Conservation (phyloP, 2,797 vertebrate species). For the Galago senegalensis region DNA sequence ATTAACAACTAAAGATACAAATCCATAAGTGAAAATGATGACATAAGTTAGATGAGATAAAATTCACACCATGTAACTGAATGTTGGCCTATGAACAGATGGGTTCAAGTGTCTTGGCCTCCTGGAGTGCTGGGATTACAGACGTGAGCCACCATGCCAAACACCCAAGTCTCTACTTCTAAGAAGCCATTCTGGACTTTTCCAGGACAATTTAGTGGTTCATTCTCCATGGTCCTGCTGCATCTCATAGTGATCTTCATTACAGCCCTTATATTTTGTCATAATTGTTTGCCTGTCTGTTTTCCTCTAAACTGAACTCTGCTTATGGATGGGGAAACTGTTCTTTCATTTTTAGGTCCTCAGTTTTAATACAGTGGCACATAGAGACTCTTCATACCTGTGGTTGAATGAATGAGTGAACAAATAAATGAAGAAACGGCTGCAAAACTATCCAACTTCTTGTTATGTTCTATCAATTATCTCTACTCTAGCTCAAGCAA, state of each 20-base stretch:
- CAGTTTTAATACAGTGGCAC: constrained; percentile 8
- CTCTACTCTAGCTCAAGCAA: neutral
- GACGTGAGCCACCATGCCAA: too few relatives aligned
- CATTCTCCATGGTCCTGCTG: neutral
- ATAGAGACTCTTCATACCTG: neutral
- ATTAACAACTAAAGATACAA: constrained; percentile 27
- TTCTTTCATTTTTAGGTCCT: constrained; percentile 33
- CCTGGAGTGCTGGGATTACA: too few relatives aligned
- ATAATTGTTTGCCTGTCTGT: neutral
- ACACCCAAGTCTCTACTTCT: neutral
- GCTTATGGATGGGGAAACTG: neutral
- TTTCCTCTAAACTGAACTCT: constrained; percentile 54
- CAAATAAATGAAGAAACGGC: constrained; percentile 26
- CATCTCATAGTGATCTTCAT: neutral
- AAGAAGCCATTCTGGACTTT: neutral
- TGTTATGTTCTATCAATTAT: neutral
- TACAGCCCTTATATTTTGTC: neutral
- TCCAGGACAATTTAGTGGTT: neutral
- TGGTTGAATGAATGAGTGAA: constrained; percentile 31
- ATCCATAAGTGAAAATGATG: constrained; percentile 43
- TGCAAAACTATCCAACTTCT: neutral
- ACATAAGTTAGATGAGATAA: neutral
- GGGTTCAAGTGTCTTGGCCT: neutral
- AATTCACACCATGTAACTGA: constrained; percentile 1
- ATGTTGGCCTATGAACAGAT: neutral